Conservation (phyloP, 2,797 vertebrate genomes). For the Paratrypauchen microcephalus region DNA sequence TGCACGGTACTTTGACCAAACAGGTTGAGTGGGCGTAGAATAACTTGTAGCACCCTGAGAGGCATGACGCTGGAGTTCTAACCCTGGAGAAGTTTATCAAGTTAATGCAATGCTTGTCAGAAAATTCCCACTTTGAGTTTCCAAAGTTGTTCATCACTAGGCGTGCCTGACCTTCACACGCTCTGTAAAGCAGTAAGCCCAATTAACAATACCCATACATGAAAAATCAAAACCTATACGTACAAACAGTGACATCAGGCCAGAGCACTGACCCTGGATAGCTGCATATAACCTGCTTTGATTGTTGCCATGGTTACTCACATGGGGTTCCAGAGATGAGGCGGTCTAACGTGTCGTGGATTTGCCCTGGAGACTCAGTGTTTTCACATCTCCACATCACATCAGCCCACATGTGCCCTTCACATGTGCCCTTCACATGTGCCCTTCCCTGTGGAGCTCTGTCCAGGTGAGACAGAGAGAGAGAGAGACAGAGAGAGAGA, state of each 20-base stretch:
- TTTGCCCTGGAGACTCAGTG: conserved; percentile 31
- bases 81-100: too few species aligned
- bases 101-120: too few species aligned
- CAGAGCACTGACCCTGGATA: conserved; percentile 33
- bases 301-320: conserved; percentile 55
- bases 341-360: conserved; percentile 36
- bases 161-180: too few species aligned
- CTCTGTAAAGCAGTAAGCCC: too few species aligned
- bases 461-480: conserved; percentile 60
- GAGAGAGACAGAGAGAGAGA: too few species aligned
- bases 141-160: too few species aligned
- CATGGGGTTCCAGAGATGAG: conserved; percentile 34
- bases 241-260: conserved; percentile 9
- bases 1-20: neutral
- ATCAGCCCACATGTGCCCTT: conserved; percentile 58
- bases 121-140: too few species aligned
- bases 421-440: too few species aligned
- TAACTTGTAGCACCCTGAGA: too few species aligned
- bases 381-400: conserved; percentile 40
- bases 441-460: conserved; percentile 60
- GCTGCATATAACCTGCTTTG: conserved; percentile 11
- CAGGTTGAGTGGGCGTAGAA: too few species aligned
- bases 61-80: too few species aligned
- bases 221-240: neutral
- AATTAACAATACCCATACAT: too few species aligned